Base-by-base conservation (phyloP, 2,888 invertebrate species). In the Aphrophora alni region DNA sequence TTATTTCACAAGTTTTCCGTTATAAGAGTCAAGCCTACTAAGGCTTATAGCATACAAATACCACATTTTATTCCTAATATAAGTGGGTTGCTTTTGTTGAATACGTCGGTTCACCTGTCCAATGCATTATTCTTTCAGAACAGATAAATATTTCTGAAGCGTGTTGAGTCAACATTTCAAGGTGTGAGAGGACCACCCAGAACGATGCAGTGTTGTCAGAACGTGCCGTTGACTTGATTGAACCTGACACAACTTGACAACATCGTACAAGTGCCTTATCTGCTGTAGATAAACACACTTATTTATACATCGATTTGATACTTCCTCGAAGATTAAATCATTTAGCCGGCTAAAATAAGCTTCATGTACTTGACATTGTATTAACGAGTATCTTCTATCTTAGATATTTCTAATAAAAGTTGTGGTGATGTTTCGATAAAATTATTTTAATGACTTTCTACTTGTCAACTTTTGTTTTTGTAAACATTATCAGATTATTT, bases 101-200 rank as follows among this genome's bases (percentile, higher is more conserved):
- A 14, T 17, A 10, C 44, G 10, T 2, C 44, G 33, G 44, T 12
- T 14, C 44, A 44, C 44, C 44, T 44, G 44, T 14, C 44, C 44
- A 14, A 44, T 14, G 17, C 8, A 17, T 44, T 44, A 4, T 59
- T 21, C 59, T 59, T 59, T 21, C 59, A 21, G 59, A 59, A 59
- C 59, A 21, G 59, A 59, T 59, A 59, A 59, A 59, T 59, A 59
- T 59, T 59, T 59, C 59, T 59, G 59, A 59, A 59, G 21, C 59
- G 21, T 59, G 59, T 59, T 59, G 21, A 59, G 59, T 59, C n/a
- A 59, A 59, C 59, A 59, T 21, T 59, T 44, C 44, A 21, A 78
- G 78, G 78, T 78, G 78, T 78, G 78, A 78, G 78, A 44, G 78
- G 78, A 78, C 78, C 78, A 26, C 78, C 78, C 78, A 78, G 44